Evolutionary conservation across 2,888 invertebrate genomes (phyloP).

Genomic region (Mythimna impura): DNA sequence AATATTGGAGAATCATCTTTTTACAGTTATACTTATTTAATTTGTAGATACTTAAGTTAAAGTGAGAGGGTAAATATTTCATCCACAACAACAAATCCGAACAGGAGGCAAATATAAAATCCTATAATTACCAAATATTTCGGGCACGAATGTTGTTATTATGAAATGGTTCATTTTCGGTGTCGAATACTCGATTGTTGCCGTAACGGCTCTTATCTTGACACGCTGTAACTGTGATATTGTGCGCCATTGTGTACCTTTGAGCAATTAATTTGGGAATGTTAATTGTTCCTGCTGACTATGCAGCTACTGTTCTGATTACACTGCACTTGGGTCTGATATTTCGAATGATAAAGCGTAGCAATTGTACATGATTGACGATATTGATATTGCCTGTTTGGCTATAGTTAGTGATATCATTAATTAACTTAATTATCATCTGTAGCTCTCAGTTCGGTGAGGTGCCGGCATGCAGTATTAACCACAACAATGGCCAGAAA

Average conservation of each 20-base stretch:
- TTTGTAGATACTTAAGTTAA: not conserved
- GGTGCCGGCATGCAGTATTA: not conserved
- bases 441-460: no score
- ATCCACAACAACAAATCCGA: not conserved
- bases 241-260: slow-evolving; percentile 24
- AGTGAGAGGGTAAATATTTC: slow-evolving; percentile 7
- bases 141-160: slow-evolving; percentile 1
- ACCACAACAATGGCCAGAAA: not conserved
- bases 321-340: slow-evolving; percentile 17
- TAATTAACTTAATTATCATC: slow-evolving; percentile 6
- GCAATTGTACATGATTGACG: slow-evolving; percentile 8
- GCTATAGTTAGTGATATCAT: not conserved
- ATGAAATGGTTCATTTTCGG: slow-evolving; percentile 12
- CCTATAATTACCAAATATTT: slow-evolving; percentile 37
- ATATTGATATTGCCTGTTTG: slow-evolving; percentile 14
- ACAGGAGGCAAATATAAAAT: slow-evolving; percentile 21
- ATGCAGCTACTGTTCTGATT: slow-evolving; percentile 15
- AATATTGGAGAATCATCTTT: no score
- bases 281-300: slow-evolving; percentile 14
- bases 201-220: slow-evolving; percentile 43
- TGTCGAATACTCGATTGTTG: slow-evolving; percentile 23
- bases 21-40: no score
- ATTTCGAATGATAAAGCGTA: not conserved
- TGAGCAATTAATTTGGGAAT: slow-evolving; percentile 33
- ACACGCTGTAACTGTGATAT: slow-evolving; percentile 22